Evolutionary conservation across 2,888 invertebrate species (phyloP), one percentile per base, ranked within the genome.

Genomic region (Brachylomia viminalis): DNA sequence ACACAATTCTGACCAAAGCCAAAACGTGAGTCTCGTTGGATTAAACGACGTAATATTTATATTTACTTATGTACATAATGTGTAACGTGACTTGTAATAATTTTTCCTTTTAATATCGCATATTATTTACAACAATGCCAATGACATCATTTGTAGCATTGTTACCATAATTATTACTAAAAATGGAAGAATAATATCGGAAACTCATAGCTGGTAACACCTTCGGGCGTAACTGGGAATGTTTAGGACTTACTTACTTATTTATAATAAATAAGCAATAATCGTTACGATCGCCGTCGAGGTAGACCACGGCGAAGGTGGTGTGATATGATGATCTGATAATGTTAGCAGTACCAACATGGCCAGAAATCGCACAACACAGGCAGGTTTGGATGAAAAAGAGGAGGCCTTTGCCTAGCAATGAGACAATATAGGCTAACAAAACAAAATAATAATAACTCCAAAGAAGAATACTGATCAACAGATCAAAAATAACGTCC

Each of bases 101-200:
- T 65, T 54, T 76, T 84, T 74, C 74, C 73, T 72, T 52, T 65
- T 75, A 71, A 59, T 64, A 75, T 69, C 61, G 7, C 49, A 17
- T 42, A 56, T 61, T 75, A 67, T 45, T 45, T 59, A 77, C 15
- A 72, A 77, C 27, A 77, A 81, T 72, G 27, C 30, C 13, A 65
- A 72, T 84, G 80, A 87, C 77, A 78, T 79, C 82, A 86, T 68
- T 59, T 27, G 45, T 10, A 10, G 30, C 17, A 56, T 59, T 62
- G 47, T 68, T 72, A 45, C 0, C 6, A 61, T 30, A 65, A 62
- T 33, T 74, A 76, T 76, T 72, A 69, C 42, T 56, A 38, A 61
- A 80, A 80, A 59, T 69, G 61, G 17, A 72, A 49, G 30, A 74
- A 59, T 64, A 71, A 77, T 70, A 74, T 64, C 52, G 65, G 64